These are phyloP conservation scores for Apus apus DNA, from an alignment of 2,113 vertebrate genomes.

Conservation along the genomic window DNA sequence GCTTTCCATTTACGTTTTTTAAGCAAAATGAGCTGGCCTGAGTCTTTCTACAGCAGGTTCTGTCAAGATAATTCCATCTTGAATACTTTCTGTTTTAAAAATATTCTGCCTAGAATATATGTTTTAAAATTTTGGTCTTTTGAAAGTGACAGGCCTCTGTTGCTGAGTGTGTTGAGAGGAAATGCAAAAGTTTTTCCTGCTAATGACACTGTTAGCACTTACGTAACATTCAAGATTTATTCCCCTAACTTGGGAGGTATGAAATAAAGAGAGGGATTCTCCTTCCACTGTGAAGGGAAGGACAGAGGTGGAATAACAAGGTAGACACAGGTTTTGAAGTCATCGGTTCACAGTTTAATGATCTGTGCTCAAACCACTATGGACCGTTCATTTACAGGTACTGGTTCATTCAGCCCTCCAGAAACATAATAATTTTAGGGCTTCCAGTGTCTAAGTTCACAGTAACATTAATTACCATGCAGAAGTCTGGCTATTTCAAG, in stretches of 20 bases:
- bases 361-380: neutral
- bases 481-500: constrained; percentile 19
- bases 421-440: neutral
- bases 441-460: constrained; percentile 4
- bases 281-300: neutral
- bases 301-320: neutral
- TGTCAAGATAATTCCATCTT: neutral
- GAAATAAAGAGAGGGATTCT: neutral
- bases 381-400: neutral
- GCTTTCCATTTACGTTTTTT: neutral
- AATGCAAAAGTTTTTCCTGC: neutral
- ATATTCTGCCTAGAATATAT: neutral
- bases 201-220: neutral
- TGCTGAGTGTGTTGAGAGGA: neutral
- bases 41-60: neutral
- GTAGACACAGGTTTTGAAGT: neutral
- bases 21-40: neutral
- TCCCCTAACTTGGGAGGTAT: neutral
- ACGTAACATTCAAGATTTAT: neutral
- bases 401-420: constrained; percentile 1
- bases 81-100: neutral
- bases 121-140: neutral
- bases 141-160: neutral
- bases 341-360: neutral
- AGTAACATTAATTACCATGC: neutral